Evolutionary conservation across 2,113 vertebrate species (phyloP), one percentile per base, ranked within the genome.

Genomic region (Chloebia gouldiae): DNA sequence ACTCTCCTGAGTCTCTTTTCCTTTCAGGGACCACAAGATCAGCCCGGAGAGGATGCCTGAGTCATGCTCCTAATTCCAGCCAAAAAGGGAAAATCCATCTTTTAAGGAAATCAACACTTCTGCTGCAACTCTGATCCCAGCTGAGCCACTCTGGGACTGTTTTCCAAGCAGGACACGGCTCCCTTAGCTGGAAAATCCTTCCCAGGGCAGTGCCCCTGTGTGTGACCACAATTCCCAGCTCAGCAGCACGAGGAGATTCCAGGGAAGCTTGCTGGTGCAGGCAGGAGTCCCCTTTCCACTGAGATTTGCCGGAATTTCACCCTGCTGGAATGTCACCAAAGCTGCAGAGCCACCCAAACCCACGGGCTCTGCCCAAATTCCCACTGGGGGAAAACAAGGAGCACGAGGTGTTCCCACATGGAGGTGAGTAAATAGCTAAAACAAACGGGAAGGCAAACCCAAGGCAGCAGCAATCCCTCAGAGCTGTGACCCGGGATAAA

Each of bases 371-470:
- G 5, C 72, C 68, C 85, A 63, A 92, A 86, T 27, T 68, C 86
- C 81, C 56, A 1, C 0, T 14, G 35, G 47, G 70, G 63, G 40
- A 27, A 53, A 76, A 35, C 47, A 5, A 49, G 54, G 63, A 82
- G 63, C 79, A 56, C 31, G 21, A 90, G 83, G 76, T 56, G 23
- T 81, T 92, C 65, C 33, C 93, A 68, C 45, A 33, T 1, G 77
- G 64, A 90, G 75, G 37, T 15, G 92, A 97, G 97, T 94, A 95
- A 97, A 97, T 79, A 97, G 95, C 78, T 95, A 86, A 95, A 90
- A 94, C 4, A 45, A 96, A 63, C 33, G 44, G 77, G 68, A 57
- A 77, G 59, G 57, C 57, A 60, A 89, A 70, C 11, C 2, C 24
- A 13, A 35, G 56, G 64, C 35, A 37, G 64, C 30, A 37, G 76